Evolutionary conservation across 2,797 vertebrate species (phyloP).

Genomic region (Ataeniobius toweri): DNA sequence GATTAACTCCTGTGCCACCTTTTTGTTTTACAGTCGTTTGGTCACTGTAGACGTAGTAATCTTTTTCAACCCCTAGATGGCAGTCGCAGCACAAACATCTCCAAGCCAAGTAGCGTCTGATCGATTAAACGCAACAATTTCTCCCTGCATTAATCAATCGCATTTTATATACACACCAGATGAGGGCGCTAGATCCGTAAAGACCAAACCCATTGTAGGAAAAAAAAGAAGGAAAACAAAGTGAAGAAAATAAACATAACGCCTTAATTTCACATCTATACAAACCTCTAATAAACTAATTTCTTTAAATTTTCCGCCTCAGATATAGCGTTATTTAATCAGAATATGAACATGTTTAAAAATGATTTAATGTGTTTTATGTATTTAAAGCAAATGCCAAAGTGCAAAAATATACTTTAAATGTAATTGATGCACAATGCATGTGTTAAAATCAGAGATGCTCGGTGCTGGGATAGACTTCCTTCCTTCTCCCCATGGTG

Average conservation of each 20-base stretch:
- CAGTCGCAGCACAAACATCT: conserved; percentile 3
- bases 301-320: background rate
- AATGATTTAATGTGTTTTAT: background rate
- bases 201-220: background rate
- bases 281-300: background rate
- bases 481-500: background rate
- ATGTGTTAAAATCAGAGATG: background rate
- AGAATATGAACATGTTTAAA: too few relatives aligned
- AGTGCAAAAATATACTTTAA: background rate
- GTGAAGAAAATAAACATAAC: background rate
- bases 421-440: background rate
- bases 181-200: background rate
- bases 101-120: background rate
- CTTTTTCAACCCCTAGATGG: background rate
- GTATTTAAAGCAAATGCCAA: background rate
- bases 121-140: too few relatives aligned
- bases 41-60: too few relatives aligned
- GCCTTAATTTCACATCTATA: background rate
- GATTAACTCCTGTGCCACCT: too few relatives aligned
- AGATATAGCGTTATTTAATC: background rate
- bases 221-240: background rate
- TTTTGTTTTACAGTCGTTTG: too few relatives aligned
- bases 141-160: background rate
- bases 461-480: background rate
- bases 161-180: background rate